These are phyloP conservation scores for Eciton burchellii DNA, from an alignment of 1,140 invertebrate species.

Conservation along the genomic window DNA sequence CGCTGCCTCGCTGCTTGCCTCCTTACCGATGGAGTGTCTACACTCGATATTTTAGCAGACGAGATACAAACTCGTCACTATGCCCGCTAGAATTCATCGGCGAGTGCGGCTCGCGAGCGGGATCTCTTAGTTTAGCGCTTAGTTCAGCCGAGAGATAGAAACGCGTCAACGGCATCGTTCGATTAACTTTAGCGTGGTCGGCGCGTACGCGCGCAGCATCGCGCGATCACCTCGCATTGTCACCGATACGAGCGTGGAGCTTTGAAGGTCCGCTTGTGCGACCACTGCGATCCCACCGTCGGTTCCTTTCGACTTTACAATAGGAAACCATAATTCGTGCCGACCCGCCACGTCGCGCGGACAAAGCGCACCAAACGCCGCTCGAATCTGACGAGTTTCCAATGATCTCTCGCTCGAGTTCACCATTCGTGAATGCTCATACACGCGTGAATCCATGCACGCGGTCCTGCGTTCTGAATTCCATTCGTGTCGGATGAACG, in stretches of 20 bases:
- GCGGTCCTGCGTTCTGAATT: constrained; percentile 2
- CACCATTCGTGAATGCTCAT: constrained; percentile 46
- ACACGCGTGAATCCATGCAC: constrained; percentile 34
- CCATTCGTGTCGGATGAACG: constrained; percentile 17
- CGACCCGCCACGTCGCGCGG: constrained; percentile 17
- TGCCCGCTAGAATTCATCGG: not conserved
- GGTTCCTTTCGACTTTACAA: constrained; percentile 49
- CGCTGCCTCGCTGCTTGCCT: constrained; percentile 66
- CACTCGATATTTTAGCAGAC: constrained; percentile 69
- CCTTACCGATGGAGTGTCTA: constrained; percentile 67
- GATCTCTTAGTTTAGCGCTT: too few relatives aligned
- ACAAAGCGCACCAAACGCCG: constrained; percentile 47
- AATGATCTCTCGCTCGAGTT: constrained; percentile 41
- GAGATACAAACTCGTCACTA: constrained; percentile 27
- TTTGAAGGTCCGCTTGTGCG: not conserved
- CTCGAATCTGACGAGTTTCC: constrained; percentile 57
- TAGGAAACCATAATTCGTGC: constrained; percentile 53
- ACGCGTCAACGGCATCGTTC: not conserved
- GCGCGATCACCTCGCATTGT: constrained; percentile 30
- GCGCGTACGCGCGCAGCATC: not conserved
- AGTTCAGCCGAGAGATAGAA: constrained; percentile 17
- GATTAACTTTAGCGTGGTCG: not conserved
- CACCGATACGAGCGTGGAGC: constrained; percentile 16
- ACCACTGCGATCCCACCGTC: not conserved
- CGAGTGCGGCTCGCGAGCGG: not conserved